Evolutionary conservation across 2,113 vertebrate species (phyloP).

Genomic region (Anhinga anhinga): DNA sequence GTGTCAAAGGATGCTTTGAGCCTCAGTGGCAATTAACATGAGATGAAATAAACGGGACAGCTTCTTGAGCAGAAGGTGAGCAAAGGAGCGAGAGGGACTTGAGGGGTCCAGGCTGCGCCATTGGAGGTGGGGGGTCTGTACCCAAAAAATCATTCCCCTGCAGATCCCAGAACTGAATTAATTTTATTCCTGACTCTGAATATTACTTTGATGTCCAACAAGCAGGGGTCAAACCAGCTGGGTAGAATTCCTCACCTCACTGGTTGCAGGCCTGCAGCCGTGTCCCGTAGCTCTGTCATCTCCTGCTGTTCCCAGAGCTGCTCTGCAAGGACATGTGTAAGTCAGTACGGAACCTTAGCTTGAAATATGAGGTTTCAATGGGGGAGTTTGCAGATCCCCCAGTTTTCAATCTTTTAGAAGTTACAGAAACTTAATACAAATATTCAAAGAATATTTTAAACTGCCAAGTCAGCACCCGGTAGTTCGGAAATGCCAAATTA

Average conservation of each 20-base stretch:
- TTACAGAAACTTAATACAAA: not conserved
- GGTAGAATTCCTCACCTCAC: not conserved
- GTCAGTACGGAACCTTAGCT: not conserved
- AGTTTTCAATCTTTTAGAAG: not conserved
- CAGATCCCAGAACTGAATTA: not conserved
- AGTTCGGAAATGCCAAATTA: not conserved
- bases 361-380: not conserved
- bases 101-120: accelerated
- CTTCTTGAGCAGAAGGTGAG: not conserved
- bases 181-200: not conserved
- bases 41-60: not conserved
- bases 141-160: not conserved
- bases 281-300: not conserved
- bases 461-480: not conserved
- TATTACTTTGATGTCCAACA: not conserved
- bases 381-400: not conserved
- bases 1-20: not conserved
- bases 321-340: accelerated
- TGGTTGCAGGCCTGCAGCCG: not conserved
- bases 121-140: not conserved
- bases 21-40: not conserved
- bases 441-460: not conserved
- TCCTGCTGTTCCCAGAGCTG: not conserved
- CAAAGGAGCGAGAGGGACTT: not conserved
- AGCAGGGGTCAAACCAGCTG: not conserved